A percentile compares a stretch with the other conserved stretches of the same genome.
Evolutionary conservation across 2,113 vertebrate genomes (phyloP).

Genomic region (Gymnogyps californianus): DNA sequence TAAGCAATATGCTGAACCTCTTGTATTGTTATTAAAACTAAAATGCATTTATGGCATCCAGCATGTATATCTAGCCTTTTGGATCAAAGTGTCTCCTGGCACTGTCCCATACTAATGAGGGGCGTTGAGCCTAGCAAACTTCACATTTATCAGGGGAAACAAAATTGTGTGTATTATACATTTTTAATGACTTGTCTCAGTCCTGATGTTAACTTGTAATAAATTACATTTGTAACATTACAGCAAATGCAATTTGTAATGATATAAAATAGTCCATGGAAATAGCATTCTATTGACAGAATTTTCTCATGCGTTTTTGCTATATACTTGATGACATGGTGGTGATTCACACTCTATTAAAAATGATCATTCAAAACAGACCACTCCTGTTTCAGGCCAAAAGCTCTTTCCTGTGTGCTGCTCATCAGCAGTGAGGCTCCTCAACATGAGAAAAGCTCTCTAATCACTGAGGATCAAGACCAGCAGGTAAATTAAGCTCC

Average conservation of each 20-base stretch:
- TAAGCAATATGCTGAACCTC: conserved; percentile 49
- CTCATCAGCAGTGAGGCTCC: not conserved
- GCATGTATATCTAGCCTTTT: conserved; percentile 1
- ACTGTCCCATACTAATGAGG: conserved; percentile 4
- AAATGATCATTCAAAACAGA: not conserved
- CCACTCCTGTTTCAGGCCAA: not conserved
- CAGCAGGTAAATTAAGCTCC: not conserved
- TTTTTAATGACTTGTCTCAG: conserved; percentile 36
- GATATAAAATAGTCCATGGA: conserved; percentile 7
- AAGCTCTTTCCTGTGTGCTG: not conserved
- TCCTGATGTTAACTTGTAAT: conserved; percentile 19
- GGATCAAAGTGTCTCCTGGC: conserved; percentile 10
- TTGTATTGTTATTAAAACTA: conserved; percentile 36
- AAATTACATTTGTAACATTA: conserved; percentile 41
- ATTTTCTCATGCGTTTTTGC: not conserved
- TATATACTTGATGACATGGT: not conserved
- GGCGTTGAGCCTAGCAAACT: not conserved
- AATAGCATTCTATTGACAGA: conserved; percentile 23
- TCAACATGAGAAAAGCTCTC: not conserved
- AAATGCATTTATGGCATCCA: conserved; percentile 15
- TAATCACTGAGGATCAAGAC: not conserved
- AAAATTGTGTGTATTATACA: conserved; percentile 21
- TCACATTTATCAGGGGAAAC: not conserved
- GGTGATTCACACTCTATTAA: conserved; percentile 19
- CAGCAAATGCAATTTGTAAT: not conserved